Evolutionary conservation across 1,140 invertebrate genomes (phyloP).

Genomic region (Cheumatopsyche charites): DNA sequence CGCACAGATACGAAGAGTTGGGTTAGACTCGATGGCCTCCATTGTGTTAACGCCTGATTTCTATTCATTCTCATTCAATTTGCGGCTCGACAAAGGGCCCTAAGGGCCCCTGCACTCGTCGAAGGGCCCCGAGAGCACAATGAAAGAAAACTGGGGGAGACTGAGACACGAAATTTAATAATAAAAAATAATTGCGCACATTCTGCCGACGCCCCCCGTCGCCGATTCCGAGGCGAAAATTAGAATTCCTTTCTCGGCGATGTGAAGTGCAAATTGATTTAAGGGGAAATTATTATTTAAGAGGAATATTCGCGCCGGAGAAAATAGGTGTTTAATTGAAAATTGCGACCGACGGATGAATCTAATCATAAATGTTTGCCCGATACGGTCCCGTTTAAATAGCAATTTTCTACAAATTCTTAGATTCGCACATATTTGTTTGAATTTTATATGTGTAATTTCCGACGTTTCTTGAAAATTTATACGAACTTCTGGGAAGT

Average conservation of each 20-base stretch:
- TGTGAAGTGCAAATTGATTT: conserved; percentile 47
- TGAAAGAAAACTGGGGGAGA: conserved; percentile 7
- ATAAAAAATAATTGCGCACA: conserved; percentile 45
- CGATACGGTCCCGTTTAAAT: conserved; percentile 2
- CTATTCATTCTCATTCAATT: conserved; percentile 43
- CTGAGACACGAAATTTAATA: conserved; percentile 40
- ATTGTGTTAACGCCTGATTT: conserved; percentile 38
- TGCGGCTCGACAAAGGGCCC: conserved; percentile 38
- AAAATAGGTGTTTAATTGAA: conserved; percentile 38
- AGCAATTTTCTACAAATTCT: too few relatives aligned
- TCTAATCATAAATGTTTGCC: conserved; percentile 31
- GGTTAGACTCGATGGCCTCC: conserved; percentile 28
- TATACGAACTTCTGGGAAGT: too few relatives aligned
- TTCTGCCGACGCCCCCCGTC: conserved; percentile 17
- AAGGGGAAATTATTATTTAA: conserved; percentile 42
- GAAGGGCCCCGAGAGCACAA: not conserved
- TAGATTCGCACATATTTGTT: too few relatives aligned
- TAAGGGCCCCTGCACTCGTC: conserved; percentile 12
- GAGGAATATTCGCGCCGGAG: conserved; percentile 30
- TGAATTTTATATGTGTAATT: too few relatives aligned
- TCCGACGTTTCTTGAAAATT: too few relatives aligned
- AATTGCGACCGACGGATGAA: conserved; percentile 26
- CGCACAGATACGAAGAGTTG: too few relatives aligned
- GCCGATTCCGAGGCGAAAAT: conserved; percentile 27
- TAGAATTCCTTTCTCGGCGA: conserved; percentile 41